Conservation (phyloP, 2,888 invertebrate species). For the Hypomecis atomaria region DNA sequence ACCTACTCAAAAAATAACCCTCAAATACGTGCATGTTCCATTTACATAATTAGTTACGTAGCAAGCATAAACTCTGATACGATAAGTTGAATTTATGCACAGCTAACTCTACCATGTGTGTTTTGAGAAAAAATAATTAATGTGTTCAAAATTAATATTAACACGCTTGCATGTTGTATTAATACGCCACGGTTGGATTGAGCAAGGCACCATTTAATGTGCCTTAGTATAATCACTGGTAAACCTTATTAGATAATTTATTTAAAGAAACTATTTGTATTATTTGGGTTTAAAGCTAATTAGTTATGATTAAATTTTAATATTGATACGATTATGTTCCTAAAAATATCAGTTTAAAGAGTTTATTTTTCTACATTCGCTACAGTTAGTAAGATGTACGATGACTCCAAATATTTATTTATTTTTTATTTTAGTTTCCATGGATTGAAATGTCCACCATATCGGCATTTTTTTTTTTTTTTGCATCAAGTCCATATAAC, state of each 20-base stretch:
- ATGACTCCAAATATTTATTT: too few relatives aligned
- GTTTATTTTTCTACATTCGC: too few relatives aligned
- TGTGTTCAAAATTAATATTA: conserved; percentile 44
- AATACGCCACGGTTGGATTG: conserved; percentile 31
- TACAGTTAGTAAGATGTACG: too few relatives aligned
- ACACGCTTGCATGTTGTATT: conserved; percentile 43
- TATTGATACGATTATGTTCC: too few relatives aligned
- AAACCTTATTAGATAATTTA: conserved; percentile 1
- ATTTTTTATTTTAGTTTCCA: too few relatives aligned
- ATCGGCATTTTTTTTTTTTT: too few relatives aligned
- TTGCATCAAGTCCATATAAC: too few relatives aligned
- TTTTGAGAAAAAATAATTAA: conserved; percentile 47
- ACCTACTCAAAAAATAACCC: conserved; percentile 2
- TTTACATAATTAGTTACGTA: conserved; percentile 70
- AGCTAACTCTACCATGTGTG: conserved; percentile 62
- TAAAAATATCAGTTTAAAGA: too few relatives aligned
- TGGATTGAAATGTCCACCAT: too few relatives aligned
- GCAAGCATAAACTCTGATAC: conserved; percentile 77
- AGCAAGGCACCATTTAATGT: conserved; percentile 29
- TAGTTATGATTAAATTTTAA: too few relatives aligned
- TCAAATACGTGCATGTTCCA: conserved; percentile 14
- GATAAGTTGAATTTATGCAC: conserved; percentile 77
- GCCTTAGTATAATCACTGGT: conserved; percentile 7
- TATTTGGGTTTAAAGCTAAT: too few relatives aligned
- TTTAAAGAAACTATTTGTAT: too few relatives aligned